Conservation (phyloP, 2,888 invertebrate species). For the Pollenia angustigena region DNA sequence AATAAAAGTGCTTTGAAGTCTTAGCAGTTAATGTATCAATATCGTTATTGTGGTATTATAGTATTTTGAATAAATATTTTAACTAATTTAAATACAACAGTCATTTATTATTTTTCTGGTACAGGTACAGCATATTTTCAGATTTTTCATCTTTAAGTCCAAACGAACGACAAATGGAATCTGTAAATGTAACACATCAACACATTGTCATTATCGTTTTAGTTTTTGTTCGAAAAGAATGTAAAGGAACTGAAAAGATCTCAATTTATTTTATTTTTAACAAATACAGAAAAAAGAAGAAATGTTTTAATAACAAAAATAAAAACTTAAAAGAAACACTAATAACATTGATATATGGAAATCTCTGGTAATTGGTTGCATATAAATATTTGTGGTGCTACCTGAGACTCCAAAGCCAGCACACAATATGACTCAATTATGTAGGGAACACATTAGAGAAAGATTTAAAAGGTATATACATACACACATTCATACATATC, state of each 20-base stretch:
- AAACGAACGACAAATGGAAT: slow-evolving; percentile 10
- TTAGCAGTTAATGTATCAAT: slow-evolving; percentile 45
- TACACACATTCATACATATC: neutral
- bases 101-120: slow-evolving; percentile 42
- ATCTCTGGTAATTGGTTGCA: slow-evolving; percentile 63
- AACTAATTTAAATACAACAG: slow-evolving; percentile 44
- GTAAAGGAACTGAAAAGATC: slow-evolving; percentile 48
- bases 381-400: slow-evolving; percentile 72
- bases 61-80: slow-evolving; percentile 27
- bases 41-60: neutral
- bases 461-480: slow-evolving; percentile 14
- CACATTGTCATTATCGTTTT: slow-evolving; percentile 54
- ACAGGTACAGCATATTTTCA: neutral
- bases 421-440: slow-evolving; percentile 59
- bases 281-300: neutral
- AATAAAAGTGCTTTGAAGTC: slow-evolving; percentile 57
- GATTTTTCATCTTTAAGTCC: neutral
- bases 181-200: slow-evolving; percentile 57
- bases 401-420: slow-evolving; percentile 51
- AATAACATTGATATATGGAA: slow-evolving; percentile 60
- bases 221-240: slow-evolving; percentile 3
- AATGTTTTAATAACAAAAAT: slow-evolving; percentile 13
- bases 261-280: slow-evolving; percentile 57
- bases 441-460: slow-evolving; percentile 28
- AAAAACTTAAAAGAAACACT: slow-evolving; percentile 9